Evolutionary conservation across 2,888 invertebrate genomes (phyloP).

Genomic region (Phortica magna): DNA sequence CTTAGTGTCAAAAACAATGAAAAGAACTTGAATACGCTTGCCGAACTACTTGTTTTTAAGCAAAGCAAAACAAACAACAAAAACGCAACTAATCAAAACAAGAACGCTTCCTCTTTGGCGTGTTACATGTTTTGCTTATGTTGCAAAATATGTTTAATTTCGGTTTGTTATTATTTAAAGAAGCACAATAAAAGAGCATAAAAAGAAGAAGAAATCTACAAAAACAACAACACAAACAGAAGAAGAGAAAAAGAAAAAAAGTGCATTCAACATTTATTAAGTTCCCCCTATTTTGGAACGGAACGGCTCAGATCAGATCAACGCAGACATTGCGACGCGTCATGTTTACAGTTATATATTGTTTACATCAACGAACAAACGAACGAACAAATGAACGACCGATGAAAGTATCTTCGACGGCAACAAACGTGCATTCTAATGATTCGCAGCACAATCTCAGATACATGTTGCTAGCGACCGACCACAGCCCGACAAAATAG

Average conservation of each 20-base stretch:
- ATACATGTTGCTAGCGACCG: neutral
- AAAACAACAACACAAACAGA: neutral
- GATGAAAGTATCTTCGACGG: too few species aligned
- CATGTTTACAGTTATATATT: conserved; percentile 63
- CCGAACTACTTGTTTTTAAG: neutral
- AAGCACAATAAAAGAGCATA: neutral
- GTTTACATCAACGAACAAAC: neutral
- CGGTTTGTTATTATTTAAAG: too few species aligned
- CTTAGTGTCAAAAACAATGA: too few species aligned
- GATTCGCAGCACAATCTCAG: neutral
- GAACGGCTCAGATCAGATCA: too few species aligned
- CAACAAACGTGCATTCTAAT: too few species aligned
- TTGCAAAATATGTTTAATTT: too few species aligned
- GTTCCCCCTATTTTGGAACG: too few species aligned
- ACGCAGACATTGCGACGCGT: conserved; percentile 64
- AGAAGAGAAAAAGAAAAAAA: neutral
- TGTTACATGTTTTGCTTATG: neutral
- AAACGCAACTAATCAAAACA: neutral
- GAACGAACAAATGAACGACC: conserved; percentile 42
- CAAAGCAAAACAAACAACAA: neutral
- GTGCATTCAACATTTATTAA: too few species aligned
- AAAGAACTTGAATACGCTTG: neutral
- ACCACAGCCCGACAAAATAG: neutral
- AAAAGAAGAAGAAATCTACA: neutral
- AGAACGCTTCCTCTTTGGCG: neutral